These are phyloP conservation scores for Eilema depressum DNA, from an alignment of 2,888 invertebrate genomes.

Conservation along the genomic window DNA sequence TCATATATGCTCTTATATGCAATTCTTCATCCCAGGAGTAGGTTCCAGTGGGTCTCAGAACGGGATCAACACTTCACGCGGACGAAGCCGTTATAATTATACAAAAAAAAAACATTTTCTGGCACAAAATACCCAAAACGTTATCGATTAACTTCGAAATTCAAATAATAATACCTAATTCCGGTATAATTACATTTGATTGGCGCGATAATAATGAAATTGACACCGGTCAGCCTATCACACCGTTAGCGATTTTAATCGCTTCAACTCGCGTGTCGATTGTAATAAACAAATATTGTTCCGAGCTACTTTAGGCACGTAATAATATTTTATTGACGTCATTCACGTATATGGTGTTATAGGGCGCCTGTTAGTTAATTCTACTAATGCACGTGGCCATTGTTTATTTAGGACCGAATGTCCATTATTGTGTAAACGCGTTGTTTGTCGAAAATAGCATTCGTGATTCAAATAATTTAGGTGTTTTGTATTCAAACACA, in stretches of 20 bases:
- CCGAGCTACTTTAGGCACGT: conserved; percentile 24
- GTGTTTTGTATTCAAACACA: not conserved
- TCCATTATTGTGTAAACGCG: not conserved
- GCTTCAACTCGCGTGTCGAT: conserved; percentile 37
- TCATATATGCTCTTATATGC: no score
- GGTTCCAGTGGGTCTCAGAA: not conserved
- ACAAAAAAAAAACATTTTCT: not conserved
- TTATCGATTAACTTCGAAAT: conserved; percentile 27
- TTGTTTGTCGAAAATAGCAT: conserved; percentile 4
- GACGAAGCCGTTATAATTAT: not conserved
- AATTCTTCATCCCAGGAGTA: not conserved
- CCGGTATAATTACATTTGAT: conserved; percentile 39
- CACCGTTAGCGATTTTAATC: conserved; percentile 42
- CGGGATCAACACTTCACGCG: not conserved
- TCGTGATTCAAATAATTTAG: not conserved
- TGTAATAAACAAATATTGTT: conserved; percentile 41
- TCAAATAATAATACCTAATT: conserved; percentile 26
- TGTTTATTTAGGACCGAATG: conserved; percentile 10
- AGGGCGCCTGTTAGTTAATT: conserved; percentile 25
- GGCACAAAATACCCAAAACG: not conserved
- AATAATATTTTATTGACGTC: conserved; percentile 40
- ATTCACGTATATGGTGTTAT: conserved; percentile 29
- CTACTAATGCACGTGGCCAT: conserved; percentile 10
- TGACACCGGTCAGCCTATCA: conserved; percentile 33
- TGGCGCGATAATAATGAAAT: conserved; percentile 32